Evolutionary conservation across 1,140 invertebrate species (phyloP).

Genomic region (Venustaconcha ellipsiformis): DNA sequence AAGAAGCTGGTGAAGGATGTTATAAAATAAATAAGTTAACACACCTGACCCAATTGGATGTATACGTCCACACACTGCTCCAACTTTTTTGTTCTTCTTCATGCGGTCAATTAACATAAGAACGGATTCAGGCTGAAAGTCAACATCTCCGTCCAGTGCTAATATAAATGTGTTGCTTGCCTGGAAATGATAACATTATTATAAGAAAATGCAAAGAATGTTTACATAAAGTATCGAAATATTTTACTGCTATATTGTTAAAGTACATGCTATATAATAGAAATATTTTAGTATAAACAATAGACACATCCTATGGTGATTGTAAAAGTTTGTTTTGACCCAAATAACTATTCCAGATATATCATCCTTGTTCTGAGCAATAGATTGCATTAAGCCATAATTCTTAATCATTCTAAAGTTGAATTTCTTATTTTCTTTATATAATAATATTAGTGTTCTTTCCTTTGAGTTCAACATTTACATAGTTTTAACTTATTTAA

Average conservation of each 20-base stretch:
- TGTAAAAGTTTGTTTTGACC: background rate
- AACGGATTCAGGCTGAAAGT: conserved; percentile 97
- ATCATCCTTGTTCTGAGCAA: background rate
- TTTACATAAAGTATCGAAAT: background rate
- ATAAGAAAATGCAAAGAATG: background rate
- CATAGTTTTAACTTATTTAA: too few species aligned
- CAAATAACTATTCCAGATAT: background rate
- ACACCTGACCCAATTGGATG: conserved; percentile 93
- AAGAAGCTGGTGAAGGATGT: background rate
- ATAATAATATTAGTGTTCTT: too few species aligned
- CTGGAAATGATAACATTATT: background rate
- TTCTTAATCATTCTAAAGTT: background rate
- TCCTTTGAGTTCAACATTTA: too few species aligned
- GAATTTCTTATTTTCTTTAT: too few species aligned
- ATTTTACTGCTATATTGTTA: background rate
- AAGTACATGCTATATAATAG: background rate
- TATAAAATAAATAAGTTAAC: background rate
- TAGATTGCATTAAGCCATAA: background rate
- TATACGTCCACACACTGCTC: conserved; percentile 97
- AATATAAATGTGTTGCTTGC: conserved; percentile 96
- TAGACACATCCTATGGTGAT: background rate
- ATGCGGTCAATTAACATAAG: conserved; percentile 96
- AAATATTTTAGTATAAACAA: background rate
- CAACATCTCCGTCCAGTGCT: conserved; percentile 98
- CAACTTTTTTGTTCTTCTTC: conserved; percentile 98